phyloP scores from a whole-genome alignment of 2,888 invertebrate genomes.

The Hypomecis atomaria region DNA sequence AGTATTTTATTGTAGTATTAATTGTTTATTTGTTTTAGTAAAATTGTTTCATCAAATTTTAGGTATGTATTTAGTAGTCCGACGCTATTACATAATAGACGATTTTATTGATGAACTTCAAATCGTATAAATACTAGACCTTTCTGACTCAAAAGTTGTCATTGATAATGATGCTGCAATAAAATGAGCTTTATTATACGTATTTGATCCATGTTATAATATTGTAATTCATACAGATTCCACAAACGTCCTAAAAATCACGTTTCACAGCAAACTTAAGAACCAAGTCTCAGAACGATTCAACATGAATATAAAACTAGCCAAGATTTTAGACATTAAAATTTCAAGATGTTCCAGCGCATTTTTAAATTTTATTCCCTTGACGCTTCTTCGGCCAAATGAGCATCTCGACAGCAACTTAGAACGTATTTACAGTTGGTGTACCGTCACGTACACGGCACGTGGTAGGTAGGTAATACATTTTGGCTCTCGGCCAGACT shows the following conservation, averaged over 20 bases:
- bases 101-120: too few relatives aligned
- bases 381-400: slow-evolving; percentile 31
- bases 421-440: slow-evolving; percentile 45
- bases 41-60: too few relatives aligned
- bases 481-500: slow-evolving; percentile 56
- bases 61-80: too few relatives aligned
- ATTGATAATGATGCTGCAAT: too few relatives aligned
- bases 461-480: slow-evolving; percentile 54
- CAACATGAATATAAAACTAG: neutral
- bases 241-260: neutral
- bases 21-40: too few relatives aligned
- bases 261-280: neutral
- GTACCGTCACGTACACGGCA: slow-evolving; percentile 49
- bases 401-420: slow-evolving; percentile 40
- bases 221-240: too few relatives aligned
- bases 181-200: too few relatives aligned
- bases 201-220: too few relatives aligned
- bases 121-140: too few relatives aligned
- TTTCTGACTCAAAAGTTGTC: too few relatives aligned
- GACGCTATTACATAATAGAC: too few relatives aligned
- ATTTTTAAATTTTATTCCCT: slow-evolving; percentile 28
- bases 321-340: slow-evolving; percentile 10
- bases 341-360: slow-evolving; percentile 10
- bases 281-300: neutral
- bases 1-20: neutral